These are phyloP conservation scores for Elachura formosa DNA, from an alignment of 2,113 vertebrate species.

Conservation along the genomic window DNA sequence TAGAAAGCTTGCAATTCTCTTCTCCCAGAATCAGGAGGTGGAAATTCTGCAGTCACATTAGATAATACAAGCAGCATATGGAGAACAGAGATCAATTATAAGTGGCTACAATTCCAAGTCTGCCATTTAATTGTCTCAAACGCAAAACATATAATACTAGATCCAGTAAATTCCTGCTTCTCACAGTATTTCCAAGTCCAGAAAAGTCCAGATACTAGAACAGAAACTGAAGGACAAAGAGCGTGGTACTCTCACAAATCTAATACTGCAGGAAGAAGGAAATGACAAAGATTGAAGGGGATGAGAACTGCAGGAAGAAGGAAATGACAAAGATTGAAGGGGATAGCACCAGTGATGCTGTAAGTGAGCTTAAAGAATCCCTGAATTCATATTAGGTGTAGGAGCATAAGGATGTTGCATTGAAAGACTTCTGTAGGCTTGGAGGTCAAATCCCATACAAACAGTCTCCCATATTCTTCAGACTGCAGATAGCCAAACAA, in stretches of 20 bases:
- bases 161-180: neutral
- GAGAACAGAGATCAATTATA: neutral
- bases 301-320: neutral
- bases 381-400: neutral
- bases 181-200: neutral
- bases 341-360: fast-evolving
- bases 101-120: neutral
- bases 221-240: neutral
- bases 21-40: neutral
- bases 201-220: neutral
- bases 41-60: neutral
- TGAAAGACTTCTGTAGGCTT: neutral
- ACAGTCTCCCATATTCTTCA: neutral
- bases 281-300: neutral
- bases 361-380: neutral
- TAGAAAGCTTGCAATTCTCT: fast-evolving
- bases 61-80: neutral
- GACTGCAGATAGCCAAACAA: neutral
- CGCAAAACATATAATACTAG: neutral
- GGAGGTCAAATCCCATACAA: neutral
- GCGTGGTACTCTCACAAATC: neutral
- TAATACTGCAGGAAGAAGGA: neutral
- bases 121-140: neutral
- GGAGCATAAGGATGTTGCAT: neutral
- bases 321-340: neutral